phyloP scores from a whole-genome alignment of 2,888 invertebrate species.

The Mythimna pallens region DNA sequence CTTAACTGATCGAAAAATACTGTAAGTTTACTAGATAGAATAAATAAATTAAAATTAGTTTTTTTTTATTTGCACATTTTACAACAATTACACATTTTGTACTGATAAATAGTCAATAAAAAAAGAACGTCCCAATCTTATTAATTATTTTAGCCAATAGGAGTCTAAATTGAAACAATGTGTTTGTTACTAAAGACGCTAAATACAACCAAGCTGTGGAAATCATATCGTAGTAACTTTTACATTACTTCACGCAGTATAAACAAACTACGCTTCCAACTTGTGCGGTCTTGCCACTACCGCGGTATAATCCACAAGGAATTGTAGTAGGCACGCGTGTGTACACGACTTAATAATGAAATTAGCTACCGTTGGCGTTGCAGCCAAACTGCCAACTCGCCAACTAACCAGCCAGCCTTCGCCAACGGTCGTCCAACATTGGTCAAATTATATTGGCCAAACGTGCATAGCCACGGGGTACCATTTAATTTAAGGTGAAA shows the following conservation, averaged over 20 bases:
- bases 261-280: conserved; percentile 3
- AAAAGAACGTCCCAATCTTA: too few relatives aligned
- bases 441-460: conserved; percentile 58
- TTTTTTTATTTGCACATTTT: too few relatives aligned
- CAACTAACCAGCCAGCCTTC: conserved; percentile 35
- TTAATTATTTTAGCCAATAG: too few relatives aligned
- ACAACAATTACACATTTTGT: too few relatives aligned
- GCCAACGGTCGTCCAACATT: conserved; percentile 52
- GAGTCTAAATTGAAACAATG: too few relatives aligned
- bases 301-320: conserved; percentile 74
- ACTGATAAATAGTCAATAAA: too few relatives aligned
- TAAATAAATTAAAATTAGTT: too few relatives aligned
- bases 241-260: too few relatives aligned
- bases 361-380: conserved; percentile 71
- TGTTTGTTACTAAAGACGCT: too few relatives aligned
- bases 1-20: too few relatives aligned
- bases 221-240: not conserved
- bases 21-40: too few relatives aligned
- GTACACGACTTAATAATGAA: conserved; percentile 79
- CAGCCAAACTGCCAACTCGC: conserved; percentile 26
- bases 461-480: conserved; percentile 47
- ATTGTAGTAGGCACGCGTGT: conserved; percentile 75
- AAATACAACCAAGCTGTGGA: too few relatives aligned
- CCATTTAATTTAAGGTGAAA: conserved; percentile 56
- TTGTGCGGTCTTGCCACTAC: conserved; percentile 27